Evolutionary conservation across 2,888 invertebrate species (phyloP), one percentile per base, ranked within the genome.

Genomic region (Thalpophila matura): DNA sequence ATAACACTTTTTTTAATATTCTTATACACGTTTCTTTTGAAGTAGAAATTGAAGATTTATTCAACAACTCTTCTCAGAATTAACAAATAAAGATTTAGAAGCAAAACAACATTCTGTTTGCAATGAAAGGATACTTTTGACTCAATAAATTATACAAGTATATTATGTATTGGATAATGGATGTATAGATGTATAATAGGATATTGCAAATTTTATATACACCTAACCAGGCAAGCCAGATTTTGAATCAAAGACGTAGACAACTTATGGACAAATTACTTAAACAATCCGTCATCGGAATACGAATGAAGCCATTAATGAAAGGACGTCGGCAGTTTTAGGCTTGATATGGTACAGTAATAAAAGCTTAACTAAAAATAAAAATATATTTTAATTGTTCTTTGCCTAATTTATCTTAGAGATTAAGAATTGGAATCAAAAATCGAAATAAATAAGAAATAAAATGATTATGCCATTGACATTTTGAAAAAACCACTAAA

Each of bases 51-150:
- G 12, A n/a, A n/a, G n/a, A n/a, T n/a, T n/a, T 31, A 38, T 63
- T 31, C 38, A 31, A n/a, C n/a, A n/a, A n/a, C n/a, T n/a, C n/a
- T 51, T 51, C 31, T n/a, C 1, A 61, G 31, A 40, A 60, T 18
- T 7, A 29, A 12, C 24, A 18, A 24, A 26, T n/a, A 1, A n/a
- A n/a, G 0, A 16, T 38, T 20, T 24, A 1, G 4, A 37, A 24
- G 1, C 20, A 61, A 38, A 26, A 27, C 3, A 16, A 14, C 24
- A 12, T 2, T 20, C 20, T n/a, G 7, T 58, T 22, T 22, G 10
- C 14, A n/a, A 31, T 54, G n/a, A n/a, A n/a, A n/a, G n/a, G n/a
- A n/a, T n/a, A 18, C 7, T 60, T 31, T 26, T 24, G 24, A 42
- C 1, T 9, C 1, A 7, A 16, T 2, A 16, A 4, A 24, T 31